Percentiles rank a stretch among this genome's conserved stretches.
phyloP scores from a whole-genome alignment of 2,113 vertebrate genomes.

The Hydrochoerus hydrochaeris region DNA sequence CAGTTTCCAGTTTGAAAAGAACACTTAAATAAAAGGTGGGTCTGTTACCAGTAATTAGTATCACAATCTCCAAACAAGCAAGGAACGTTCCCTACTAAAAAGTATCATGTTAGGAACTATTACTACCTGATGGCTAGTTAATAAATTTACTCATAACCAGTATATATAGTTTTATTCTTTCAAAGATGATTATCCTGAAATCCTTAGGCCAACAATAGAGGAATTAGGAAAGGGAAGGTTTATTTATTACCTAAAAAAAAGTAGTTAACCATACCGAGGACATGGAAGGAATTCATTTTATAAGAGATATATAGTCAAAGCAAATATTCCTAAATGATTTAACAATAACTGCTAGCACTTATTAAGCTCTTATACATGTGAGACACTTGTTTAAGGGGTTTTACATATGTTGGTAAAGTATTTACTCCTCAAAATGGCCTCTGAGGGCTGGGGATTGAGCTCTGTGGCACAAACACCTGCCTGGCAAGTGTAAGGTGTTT shows the following conservation, averaged over 20 bases:
- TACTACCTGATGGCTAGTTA: background rate
- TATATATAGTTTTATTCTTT: constrained; percentile 10
- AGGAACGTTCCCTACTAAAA: constrained; percentile 39
- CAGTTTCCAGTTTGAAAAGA: constrained; percentile 54
- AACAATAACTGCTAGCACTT: background rate
- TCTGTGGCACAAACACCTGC: too few species aligned
- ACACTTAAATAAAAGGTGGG: constrained; percentile 34
- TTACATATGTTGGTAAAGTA: background rate
- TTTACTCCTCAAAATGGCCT: background rate
- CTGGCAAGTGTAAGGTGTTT: too few species aligned
- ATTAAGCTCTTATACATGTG: background rate
- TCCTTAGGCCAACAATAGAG: background rate
- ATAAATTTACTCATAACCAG: background rate
- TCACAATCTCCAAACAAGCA: constrained; percentile 37
- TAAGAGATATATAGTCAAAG: background rate
- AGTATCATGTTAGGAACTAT: background rate
- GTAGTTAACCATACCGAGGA: background rate
- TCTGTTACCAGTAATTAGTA: background rate
- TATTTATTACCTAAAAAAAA: background rate
- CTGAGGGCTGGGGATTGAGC: too few species aligned
- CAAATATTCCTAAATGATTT: constrained; percentile 4
- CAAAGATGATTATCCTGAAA: constrained; percentile 46
- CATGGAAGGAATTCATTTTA: background rate
- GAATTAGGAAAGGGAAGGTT: too few species aligned
- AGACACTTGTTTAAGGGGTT: background rate